These are phyloP conservation scores for Papilio helenus DNA, from an alignment of 1,140 invertebrate genomes.

Conservation along the genomic window DNA sequence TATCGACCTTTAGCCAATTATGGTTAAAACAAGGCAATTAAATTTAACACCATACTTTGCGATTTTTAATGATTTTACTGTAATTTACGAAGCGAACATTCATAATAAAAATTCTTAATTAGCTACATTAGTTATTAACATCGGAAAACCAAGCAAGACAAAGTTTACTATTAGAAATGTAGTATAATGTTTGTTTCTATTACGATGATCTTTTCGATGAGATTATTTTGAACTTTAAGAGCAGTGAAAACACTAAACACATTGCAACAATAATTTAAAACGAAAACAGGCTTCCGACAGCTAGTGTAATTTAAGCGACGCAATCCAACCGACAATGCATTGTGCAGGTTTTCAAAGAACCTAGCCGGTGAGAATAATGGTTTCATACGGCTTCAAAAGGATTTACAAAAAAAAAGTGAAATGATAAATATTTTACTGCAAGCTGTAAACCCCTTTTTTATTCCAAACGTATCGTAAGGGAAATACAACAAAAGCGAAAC, in stretches of 20 bases:
- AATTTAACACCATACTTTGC: slow-evolving; percentile 12
- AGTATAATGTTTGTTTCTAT: neutral
- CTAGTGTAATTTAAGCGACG: slow-evolving; percentile 11
- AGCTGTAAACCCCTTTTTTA: neutral
- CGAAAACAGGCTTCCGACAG: slow-evolving; percentile 22
- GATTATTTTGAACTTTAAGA: neutral
- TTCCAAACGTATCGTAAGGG: neutral
- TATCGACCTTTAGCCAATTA: slow-evolving; percentile 26
- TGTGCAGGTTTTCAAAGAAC: slow-evolving; percentile 25
- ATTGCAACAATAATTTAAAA: slow-evolving; percentile 23
- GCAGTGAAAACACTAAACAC: slow-evolving; percentile 14
- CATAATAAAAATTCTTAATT: neutral
- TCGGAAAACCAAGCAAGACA: too few species aligned
- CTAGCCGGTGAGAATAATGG: slow-evolving; percentile 10
- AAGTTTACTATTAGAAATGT: neutral
- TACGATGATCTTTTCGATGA: neutral
- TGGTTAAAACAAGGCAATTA: slow-evolving; percentile 35
- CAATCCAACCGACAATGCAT: slow-evolving; percentile 21
- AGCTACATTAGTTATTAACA: neutral
- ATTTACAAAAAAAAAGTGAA: slow-evolving; percentile 19
- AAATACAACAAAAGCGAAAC: slow-evolving; percentile 2
- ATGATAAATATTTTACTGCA: slow-evolving; percentile 25
- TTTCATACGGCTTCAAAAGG: slow-evolving; percentile 25
- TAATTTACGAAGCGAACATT: neutral
- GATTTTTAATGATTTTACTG: slow-evolving; percentile 3